Evolutionary conservation across 1,140 invertebrate genomes (phyloP).

Genomic region (Potamilus streckersoni): DNA sequence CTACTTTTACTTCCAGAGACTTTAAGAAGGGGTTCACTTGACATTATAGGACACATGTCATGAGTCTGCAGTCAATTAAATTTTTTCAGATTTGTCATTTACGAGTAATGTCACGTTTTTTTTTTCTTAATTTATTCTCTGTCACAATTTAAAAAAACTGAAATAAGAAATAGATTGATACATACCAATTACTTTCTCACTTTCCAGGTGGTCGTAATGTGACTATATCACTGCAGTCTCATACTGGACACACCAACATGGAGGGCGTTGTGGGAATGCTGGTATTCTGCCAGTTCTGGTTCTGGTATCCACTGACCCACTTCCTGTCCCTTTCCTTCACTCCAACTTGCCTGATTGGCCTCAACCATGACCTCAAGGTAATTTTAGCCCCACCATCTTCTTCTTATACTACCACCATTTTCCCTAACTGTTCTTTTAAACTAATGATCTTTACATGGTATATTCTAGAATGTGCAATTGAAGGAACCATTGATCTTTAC

Average conservation of each 20-base stretch:
- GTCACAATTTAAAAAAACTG: too few species aligned
- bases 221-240: constrained; percentile 93
- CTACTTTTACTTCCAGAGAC: too few species aligned
- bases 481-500: too few species aligned
- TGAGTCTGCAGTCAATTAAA: background rate
- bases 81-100: background rate
- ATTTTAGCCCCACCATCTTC: background rate
- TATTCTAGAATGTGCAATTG: background rate
- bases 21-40: background rate
- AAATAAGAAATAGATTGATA: too few species aligned
- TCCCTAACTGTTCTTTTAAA: background rate
- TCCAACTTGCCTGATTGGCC: constrained; percentile 93
- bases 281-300: constrained; percentile 99
- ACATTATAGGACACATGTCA: background rate
- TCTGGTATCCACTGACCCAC: constrained; percentile 98
- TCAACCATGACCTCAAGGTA: constrained; percentile 30
- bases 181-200: constrained; percentile 39
- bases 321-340: constrained; percentile 96
- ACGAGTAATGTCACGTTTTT: background rate
- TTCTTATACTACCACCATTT: background rate
- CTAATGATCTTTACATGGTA: background rate
- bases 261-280: constrained; percentile 97
- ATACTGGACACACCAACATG: constrained; percentile 98
- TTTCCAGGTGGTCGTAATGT: constrained; percentile 93
- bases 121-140: too few species aligned